Evolutionary conservation across 2,113 vertebrate genomes (phyloP).

Genomic region (Mionectes macconnelli): DNA sequence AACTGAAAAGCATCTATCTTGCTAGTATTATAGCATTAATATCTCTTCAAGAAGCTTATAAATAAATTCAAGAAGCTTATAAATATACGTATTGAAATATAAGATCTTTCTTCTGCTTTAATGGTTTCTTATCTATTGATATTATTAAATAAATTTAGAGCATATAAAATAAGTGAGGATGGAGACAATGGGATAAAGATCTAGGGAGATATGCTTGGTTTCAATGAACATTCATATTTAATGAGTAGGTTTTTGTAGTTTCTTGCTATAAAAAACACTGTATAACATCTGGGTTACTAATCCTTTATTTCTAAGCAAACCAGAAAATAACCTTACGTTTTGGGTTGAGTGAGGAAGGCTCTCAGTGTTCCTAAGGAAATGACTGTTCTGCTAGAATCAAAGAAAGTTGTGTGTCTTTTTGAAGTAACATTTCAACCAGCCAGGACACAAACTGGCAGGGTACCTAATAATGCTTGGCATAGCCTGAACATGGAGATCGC

Average conservation of each 20-base stretch:
- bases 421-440: neutral
- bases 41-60: neutral
- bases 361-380: neutral
- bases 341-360: accelerated
- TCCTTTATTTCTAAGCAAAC: neutral
- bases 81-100: neutral
- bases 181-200: neutral
- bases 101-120: neutral
- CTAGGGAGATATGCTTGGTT: neutral
- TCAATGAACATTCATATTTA: neutral
- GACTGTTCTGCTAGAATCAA: neutral
- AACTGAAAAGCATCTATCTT: neutral
- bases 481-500: neutral
- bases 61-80: neutral
- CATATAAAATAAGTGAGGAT: neutral
- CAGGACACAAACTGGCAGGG: neutral
- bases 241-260: neutral
- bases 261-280: neutral
- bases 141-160: neutral
- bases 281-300: neutral
- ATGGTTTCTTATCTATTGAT: neutral
- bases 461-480: neutral
- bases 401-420: neutral
- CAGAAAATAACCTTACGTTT: neutral
- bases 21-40: neutral